These are phyloP conservation scores for Myripristis jacobus DNA, from an alignment of 2,797 vertebrate genomes.

Conservation along the genomic window DNA sequence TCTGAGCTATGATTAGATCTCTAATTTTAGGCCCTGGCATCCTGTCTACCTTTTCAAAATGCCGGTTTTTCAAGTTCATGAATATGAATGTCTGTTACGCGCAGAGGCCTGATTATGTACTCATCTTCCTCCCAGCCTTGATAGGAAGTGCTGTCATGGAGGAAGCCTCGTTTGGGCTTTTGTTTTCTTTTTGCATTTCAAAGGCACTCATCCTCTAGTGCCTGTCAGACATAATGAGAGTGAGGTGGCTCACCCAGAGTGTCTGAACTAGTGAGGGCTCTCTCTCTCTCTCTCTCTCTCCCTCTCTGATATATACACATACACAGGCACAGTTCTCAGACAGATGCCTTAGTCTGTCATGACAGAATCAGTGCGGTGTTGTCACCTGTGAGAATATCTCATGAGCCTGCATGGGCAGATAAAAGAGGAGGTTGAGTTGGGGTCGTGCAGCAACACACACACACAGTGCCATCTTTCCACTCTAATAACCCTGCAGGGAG, in stretches of 20 bases:
- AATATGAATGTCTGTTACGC: slow-evolving; percentile 27
- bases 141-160: slow-evolving; percentile 14
- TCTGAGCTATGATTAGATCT: slow-evolving; percentile 44
- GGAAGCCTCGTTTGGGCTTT: slow-evolving; percentile 8
- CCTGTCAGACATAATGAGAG: slow-evolving; percentile 39
- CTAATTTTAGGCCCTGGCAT: slow-evolving; percentile 44
- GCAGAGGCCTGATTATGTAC: slow-evolving; percentile 9
- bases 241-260: slow-evolving; percentile 6
- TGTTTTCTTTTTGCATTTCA: slow-evolving; percentile 43
- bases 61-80: slow-evolving; percentile 6
- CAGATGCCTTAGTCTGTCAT: slow-evolving; percentile 34
- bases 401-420: slow-evolving; percentile 58
- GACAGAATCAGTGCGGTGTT: slow-evolving; percentile 38
- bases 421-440: slow-evolving; percentile 50
- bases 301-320: background rate
- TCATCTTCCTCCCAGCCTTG: slow-evolving; percentile 11
- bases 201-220: slow-evolving; percentile 25
- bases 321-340: slow-evolving; percentile 12
- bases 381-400: slow-evolving; percentile 54
- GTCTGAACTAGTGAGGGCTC: slow-evolving; percentile 32
- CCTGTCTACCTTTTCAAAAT: slow-evolving; percentile 26
- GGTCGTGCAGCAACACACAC: slow-evolving; percentile 50
- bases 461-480: slow-evolving; percentile 72
- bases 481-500: slow-evolving; percentile 76
- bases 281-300: slow-evolving; percentile 17